These are phyloP conservation scores for Pissodes strobi DNA, from an alignment of 1,140 invertebrate genomes.

Conservation along the genomic window DNA sequence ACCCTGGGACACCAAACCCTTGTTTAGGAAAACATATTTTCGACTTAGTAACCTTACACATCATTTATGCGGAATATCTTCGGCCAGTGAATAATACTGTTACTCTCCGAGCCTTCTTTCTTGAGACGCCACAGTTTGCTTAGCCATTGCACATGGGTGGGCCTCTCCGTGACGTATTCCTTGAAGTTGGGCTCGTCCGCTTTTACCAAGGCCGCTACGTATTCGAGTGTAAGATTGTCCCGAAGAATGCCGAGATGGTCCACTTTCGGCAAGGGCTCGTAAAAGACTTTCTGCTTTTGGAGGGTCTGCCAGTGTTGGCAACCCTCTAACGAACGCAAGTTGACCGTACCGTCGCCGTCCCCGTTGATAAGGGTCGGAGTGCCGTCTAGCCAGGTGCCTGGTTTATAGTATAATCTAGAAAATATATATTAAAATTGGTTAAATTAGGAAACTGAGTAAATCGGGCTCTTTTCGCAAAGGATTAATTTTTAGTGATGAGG, in stretches of 20 bases:
- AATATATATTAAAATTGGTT: too few relatives aligned
- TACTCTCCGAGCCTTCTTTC: too few relatives aligned
- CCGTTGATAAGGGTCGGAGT: constrained; percentile 78
- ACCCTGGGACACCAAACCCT: too few relatives aligned
- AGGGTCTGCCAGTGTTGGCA: constrained; percentile 73
- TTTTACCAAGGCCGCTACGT: constrained; percentile 60
- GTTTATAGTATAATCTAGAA: constrained; percentile 74
- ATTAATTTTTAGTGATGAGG: too few relatives aligned
- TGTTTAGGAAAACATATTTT: too few relatives aligned
- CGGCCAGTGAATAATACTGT: too few relatives aligned
- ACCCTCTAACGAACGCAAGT: constrained; percentile 78
- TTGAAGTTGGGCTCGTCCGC: constrained; percentile 8
- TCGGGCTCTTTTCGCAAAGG: too few relatives aligned
- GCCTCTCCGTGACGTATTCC: background rate
- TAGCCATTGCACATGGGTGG: background rate
- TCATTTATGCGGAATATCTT: too few relatives aligned
- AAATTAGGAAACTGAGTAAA: too few relatives aligned
- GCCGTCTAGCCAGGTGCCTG: constrained; percentile 71
- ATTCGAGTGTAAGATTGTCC: constrained; percentile 61
- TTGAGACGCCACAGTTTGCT: too few relatives aligned
- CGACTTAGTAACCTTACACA: too few relatives aligned
- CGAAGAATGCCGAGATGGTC: constrained; percentile 79
- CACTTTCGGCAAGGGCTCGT: constrained; percentile 64
- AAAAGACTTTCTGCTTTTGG: constrained; percentile 69
- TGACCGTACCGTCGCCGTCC: constrained; percentile 96